Evolutionary conservation across 2,113 vertebrate species (phyloP).

Genomic region (Thamnaconus septentrionalis): DNA sequence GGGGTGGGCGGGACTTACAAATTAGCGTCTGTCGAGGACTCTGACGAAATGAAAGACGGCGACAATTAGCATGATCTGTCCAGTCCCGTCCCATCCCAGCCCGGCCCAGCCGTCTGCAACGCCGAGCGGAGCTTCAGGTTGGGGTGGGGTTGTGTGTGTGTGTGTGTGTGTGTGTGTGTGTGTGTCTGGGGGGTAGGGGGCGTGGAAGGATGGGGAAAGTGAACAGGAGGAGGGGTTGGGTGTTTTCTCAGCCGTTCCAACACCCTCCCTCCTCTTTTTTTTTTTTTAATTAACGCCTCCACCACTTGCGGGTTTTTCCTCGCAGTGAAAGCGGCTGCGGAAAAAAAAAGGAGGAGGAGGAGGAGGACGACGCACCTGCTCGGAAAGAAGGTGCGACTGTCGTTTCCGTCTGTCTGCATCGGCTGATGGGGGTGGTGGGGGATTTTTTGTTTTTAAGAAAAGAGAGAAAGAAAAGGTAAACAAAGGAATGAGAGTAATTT

Average conservation of each 20-base stretch:
- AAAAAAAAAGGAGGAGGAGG: background rate
- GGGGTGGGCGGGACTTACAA: conserved; percentile 49
- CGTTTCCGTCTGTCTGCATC: conserved; percentile 17
- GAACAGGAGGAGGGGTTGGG: background rate
- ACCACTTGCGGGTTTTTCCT: conserved; percentile 55
- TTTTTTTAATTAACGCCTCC: conserved; percentile 73
- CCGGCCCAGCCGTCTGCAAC: conserved; percentile 60
- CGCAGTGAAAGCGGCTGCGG: background rate
- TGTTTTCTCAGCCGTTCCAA: conserved; percentile 51
- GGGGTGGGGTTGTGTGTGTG: too few species aligned
- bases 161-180: too few species aligned
- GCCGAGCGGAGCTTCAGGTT: conserved; percentile 46
- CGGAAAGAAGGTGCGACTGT: conserved; percentile 58
- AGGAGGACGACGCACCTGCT: conserved; percentile 69
- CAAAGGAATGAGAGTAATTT: conserved; percentile 13
- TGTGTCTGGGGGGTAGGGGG: conserved; percentile 9
- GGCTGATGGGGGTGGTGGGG: background rate
- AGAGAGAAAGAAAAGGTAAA: conserved; percentile 31
- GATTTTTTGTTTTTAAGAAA: conserved; percentile 24
- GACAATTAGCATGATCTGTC: conserved; percentile 65
- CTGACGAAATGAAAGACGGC: conserved; percentile 63
- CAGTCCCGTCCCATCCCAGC: conserved; percentile 31
- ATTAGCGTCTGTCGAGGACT: conserved; percentile 64
- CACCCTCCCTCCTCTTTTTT: conserved; percentile 63
- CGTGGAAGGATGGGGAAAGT: background rate